phyloP scores from a whole-genome alignment of 2,797 vertebrate genomes.

The Mormyrus hasselquistii region DNA sequence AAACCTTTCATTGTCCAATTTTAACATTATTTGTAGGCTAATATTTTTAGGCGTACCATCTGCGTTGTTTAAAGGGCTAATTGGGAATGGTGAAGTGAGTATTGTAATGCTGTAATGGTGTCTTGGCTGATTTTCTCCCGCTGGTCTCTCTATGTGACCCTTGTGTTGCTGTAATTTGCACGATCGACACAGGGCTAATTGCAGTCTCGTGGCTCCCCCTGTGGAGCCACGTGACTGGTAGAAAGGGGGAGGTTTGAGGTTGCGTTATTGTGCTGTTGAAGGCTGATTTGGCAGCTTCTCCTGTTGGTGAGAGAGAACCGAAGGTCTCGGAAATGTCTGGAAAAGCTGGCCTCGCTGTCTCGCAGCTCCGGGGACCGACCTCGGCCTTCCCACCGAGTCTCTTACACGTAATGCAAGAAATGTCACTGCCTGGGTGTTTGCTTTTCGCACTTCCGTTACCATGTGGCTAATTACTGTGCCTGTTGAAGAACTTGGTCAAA shows the following conservation, averaged over 20 bases:
- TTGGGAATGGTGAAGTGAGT: neutral
- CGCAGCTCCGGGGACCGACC: neutral
- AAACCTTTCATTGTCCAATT: neutral
- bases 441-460: neutral
- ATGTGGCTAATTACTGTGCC: neutral
- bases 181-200: neutral
- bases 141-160: neutral
- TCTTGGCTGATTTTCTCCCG: neutral
- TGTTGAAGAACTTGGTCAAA: neutral
- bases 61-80: neutral
- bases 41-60: neutral
- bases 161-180: neutral
- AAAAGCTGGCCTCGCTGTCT: neutral
- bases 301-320: conserved; percentile 32
- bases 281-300: conserved; percentile 43
- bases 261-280: neutral
- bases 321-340: conserved; percentile 14
- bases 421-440: neutral
- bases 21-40: neutral
- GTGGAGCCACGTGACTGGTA: neutral
- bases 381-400: neutral
- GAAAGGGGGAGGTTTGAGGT: conserved; percentile 6
- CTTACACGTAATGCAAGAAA: neutral
- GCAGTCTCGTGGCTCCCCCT: neutral
- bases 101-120: neutral